phyloP scores from a whole-genome alignment of 2,888 invertebrate species.

The Dermolepida albohirtum region DNA sequence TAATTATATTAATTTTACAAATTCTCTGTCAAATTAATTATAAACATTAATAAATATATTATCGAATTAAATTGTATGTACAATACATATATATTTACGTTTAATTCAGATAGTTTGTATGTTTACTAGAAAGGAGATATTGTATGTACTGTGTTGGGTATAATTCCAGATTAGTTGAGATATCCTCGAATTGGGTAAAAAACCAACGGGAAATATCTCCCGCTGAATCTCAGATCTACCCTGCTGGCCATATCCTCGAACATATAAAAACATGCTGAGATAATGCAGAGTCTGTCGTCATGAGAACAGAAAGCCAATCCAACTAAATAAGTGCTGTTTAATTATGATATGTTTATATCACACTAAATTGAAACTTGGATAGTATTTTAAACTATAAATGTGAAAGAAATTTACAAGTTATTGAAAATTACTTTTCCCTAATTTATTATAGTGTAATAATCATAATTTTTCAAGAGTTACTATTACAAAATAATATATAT shows the following conservation, averaged over 20 bases:
- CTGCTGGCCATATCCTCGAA: constrained; percentile 57
- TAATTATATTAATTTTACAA: too few relatives aligned
- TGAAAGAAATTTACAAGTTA: too few relatives aligned
- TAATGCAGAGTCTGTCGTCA: constrained; percentile 48
- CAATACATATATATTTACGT: too few relatives aligned
- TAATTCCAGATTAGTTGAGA: constrained; percentile 32
- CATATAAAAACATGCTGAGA: constrained; percentile 56
- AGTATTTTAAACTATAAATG: too few relatives aligned
- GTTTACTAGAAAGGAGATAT: constrained; percentile 2
- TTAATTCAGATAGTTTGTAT: constrained; percentile 5
- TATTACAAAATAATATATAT: too few relatives aligned
- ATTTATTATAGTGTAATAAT: too few relatives aligned
- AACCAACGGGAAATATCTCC: constrained; percentile 54
- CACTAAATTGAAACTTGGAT: too few relatives aligned
- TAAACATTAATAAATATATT: too few relatives aligned
- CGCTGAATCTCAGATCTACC: constrained; percentile 53
- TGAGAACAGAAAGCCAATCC: constrained; percentile 45
- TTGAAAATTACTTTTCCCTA: too few relatives aligned
- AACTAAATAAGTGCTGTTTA: constrained; percentile 36
- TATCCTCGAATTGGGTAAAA: constrained; percentile 33
- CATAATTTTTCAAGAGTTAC: too few relatives aligned
- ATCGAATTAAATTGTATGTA: too few relatives aligned
- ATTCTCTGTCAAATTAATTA: too few relatives aligned
- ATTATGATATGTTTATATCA: constrained; percentile 30
- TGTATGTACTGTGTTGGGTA: background rate